Evolutionary conservation across 2,113 vertebrate genomes (phyloP).

Genomic region (Apodemus speciosus): DNA sequence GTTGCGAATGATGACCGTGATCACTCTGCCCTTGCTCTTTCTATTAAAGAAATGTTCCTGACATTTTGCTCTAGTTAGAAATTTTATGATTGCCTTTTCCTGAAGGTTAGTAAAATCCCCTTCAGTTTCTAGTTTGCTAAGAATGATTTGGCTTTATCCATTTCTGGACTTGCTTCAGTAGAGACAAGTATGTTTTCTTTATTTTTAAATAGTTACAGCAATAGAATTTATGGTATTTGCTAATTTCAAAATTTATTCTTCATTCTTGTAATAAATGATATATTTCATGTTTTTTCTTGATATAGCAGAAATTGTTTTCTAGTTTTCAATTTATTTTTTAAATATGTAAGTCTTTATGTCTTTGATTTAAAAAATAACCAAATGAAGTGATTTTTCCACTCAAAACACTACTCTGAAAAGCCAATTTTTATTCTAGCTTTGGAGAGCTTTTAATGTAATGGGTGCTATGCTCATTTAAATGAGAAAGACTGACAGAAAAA

Average conservation of each 20-base stretch:
- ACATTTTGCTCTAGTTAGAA: background rate
- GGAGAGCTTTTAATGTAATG: background rate
- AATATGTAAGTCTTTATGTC: background rate
- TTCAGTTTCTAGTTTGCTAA: background rate
- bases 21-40: background rate
- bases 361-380: background rate
- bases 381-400: background rate
- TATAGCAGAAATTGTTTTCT: background rate
- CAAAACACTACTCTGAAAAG: background rate
- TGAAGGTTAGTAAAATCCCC: background rate
- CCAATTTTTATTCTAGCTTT: background rate
- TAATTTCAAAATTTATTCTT: background rate
- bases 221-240: background rate
- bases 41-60: background rate
- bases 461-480: background rate
- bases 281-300: background rate
- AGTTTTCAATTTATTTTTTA: too few species aligned
- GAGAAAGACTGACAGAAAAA: background rate
- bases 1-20: background rate
- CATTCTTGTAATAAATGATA: background rate
- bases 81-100: background rate
- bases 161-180: background rate
- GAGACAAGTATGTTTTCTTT: background rate
- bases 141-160: background rate
- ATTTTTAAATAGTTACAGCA: background rate